Evolutionary conservation across 2,113 vertebrate species (phyloP).

Genomic region (Chaetops frenatus): DNA sequence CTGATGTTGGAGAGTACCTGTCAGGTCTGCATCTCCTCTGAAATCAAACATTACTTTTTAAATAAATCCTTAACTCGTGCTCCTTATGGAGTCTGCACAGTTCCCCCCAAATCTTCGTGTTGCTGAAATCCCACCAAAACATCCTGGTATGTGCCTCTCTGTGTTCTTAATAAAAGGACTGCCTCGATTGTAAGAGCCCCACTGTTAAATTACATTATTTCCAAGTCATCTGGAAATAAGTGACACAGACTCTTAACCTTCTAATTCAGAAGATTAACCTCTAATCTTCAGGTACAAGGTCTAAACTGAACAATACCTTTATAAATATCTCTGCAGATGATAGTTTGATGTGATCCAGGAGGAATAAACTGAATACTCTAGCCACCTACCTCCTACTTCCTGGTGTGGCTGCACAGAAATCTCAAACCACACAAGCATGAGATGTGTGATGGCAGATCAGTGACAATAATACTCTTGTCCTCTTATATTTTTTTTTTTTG

Average conservation of each 20-base stretch:
- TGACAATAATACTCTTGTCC: not conserved
- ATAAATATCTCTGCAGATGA: not conserved
- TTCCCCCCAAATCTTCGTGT: rapidly evolving
- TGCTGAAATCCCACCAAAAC: not conserved
- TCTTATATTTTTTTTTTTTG: not conserved
- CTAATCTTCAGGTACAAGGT: not conserved
- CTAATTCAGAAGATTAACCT: not conserved
- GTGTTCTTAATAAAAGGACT: not conserved
- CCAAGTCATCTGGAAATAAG: not conserved
- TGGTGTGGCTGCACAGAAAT: not conserved
- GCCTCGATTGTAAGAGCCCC: not conserved
- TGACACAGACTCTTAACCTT: not conserved
- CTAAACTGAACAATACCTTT: not conserved
- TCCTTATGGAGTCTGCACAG: rapidly evolving
- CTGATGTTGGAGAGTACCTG: not conserved
- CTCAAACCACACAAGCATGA: not conserved
- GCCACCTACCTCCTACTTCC: not conserved
- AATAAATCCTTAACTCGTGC: rapidly evolving
- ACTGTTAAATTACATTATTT: not conserved
- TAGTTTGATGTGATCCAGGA: not conserved
- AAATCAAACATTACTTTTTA: not conserved
- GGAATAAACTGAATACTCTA: not conserved
- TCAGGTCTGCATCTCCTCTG: not conserved
- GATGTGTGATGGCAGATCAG: rapidly evolving
- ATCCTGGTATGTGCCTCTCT: rapidly evolving